A percentile compares a stretch with the other conserved stretches of the same genome.
Conservation (phyloP, 2,888 invertebrate genomes). For the Tetropium fuscum region DNA sequence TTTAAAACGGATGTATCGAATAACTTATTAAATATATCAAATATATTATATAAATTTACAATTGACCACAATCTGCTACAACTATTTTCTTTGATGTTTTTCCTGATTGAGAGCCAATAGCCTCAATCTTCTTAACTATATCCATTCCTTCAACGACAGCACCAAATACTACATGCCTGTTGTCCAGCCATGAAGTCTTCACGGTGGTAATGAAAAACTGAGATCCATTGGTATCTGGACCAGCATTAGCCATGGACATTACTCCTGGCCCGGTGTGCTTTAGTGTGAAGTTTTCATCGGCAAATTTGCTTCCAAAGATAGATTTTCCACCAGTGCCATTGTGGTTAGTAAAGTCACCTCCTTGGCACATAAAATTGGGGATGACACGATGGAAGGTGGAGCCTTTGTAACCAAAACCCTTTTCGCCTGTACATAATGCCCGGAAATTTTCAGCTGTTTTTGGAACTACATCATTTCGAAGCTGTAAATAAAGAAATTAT, state of each 20-base stretch:
- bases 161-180: slow-evolving; percentile 96
- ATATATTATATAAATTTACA: slow-evolving; percentile 64
- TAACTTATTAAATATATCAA: slow-evolving; percentile 29
- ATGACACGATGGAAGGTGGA: slow-evolving; percentile 96
- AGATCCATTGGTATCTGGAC: slow-evolving; percentile 95
- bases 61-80: slow-evolving; percentile 86
- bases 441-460: slow-evolving; percentile 98
- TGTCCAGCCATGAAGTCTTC: slow-evolving; percentile 94
- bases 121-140: slow-evolving; percentile 88
- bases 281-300: slow-evolving; percentile 95
- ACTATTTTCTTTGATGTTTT: slow-evolving; percentile 86
- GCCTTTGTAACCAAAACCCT: slow-evolving; percentile 93
- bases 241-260: slow-evolving; percentile 97
- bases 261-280: slow-evolving; percentile 94
- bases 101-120: slow-evolving; percentile 84
- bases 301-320: slow-evolving; percentile 96
- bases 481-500: slow-evolving; percentile 69
- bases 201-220: slow-evolving; percentile 97
- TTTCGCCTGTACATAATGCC: slow-evolving; percentile 95
- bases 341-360: slow-evolving; percentile 95
- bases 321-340: slow-evolving; percentile 97
- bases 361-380: slow-evolving; percentile 98
- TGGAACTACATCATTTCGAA: slow-evolving; percentile 91
- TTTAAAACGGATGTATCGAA: slow-evolving; percentile 41
- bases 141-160: slow-evolving; percentile 92